phyloP scores from a whole-genome alignment of 2,797 vertebrate genomes.

The Malacoraja senta region DNA sequence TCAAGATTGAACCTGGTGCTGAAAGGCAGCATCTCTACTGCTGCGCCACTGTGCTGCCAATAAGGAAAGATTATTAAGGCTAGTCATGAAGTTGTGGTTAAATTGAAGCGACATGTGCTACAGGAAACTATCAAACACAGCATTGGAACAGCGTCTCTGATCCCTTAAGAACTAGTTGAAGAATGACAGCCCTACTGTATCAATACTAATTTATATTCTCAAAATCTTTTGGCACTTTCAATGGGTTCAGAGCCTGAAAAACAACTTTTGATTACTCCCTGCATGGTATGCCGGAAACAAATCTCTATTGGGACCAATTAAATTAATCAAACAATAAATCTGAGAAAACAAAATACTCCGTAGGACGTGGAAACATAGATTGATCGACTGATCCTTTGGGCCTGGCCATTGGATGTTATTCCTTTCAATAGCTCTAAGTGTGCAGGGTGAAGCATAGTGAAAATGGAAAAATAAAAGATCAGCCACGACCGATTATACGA shows the following conservation, averaged over 20 bases:
- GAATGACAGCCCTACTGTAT: background rate
- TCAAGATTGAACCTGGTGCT: no score
- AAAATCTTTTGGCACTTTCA: background rate
- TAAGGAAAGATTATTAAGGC: background rate
- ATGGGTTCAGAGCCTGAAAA: background rate
- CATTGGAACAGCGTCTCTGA: background rate
- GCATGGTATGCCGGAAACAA: background rate
- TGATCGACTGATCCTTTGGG: background rate
- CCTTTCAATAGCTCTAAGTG: background rate
- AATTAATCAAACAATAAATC: constrained; percentile 12
- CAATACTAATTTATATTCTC: background rate
- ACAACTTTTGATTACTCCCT: background rate
- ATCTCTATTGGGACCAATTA: background rate
- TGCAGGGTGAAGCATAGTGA: background rate
- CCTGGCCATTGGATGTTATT: background rate
- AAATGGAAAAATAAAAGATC: background rate
- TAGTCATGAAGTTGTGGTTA: background rate
- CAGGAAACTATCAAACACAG: background rate
- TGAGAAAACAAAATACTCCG: background rate
- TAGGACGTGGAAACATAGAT: background rate
- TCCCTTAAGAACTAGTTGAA: background rate
- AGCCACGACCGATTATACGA: background rate
- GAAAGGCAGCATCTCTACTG: no score
- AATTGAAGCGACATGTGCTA: background rate
- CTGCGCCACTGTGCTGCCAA: no score